Conservation (phyloP, 2,113 vertebrate genomes). For the Haplochromis vanheusdeni region DNA sequence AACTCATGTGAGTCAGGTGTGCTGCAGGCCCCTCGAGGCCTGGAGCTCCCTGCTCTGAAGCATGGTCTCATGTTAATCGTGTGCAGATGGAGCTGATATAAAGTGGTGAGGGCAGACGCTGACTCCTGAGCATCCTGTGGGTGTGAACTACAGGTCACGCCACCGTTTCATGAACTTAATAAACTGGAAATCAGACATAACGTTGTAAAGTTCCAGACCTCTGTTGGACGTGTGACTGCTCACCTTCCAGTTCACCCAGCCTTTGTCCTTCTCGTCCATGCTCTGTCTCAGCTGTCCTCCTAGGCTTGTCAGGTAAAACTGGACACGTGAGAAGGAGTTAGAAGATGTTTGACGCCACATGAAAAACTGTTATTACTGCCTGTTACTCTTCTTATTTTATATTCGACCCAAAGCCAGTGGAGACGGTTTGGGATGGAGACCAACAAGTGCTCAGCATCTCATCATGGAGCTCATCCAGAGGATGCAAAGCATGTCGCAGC, state of each 20-base stretch:
- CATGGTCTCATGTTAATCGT: accelerated
- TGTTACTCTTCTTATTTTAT: background rate
- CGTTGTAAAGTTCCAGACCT: background rate
- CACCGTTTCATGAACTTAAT: background rate
- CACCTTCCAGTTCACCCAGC: slow-evolving; percentile 99
- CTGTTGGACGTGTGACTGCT: accelerated
- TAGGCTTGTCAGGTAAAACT: slow-evolving; percentile 93
- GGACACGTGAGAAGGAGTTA: background rate
- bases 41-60: background rate
- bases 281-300: slow-evolving; percentile 89
- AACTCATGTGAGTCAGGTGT: too few species aligned
- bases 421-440: accelerated
- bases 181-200: background rate
- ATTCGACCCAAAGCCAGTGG: accelerated
- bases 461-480: background rate
- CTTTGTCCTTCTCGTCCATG: slow-evolving; percentile 95
- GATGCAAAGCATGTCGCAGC: accelerated
- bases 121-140: background rate
- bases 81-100: background rate
- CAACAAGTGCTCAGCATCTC: background rate
- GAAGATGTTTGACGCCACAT: accelerated
- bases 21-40: too few species aligned
- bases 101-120: background rate
- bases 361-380: accelerated
- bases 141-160: background rate